Percentiles rank a stretch among this genome's conserved stretches.
These are phyloP conservation scores for Diarsia mendica DNA, from an alignment of 2,888 invertebrate species.

Conservation along the genomic window DNA sequence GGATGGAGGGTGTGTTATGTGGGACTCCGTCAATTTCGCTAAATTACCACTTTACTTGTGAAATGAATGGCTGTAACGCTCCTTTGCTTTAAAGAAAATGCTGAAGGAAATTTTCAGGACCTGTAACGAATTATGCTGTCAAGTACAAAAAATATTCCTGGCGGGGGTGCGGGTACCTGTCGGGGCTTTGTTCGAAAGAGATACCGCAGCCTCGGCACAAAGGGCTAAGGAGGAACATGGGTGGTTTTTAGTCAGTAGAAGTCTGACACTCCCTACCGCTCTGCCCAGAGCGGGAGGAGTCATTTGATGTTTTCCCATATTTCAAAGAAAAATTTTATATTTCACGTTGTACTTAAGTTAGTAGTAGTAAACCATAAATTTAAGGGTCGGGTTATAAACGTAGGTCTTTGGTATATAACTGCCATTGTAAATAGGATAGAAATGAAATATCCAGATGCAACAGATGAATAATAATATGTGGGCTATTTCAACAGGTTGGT, in stretches of 20 bases:
- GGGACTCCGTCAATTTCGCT: conserved; percentile 59
- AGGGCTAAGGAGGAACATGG: too few species aligned
- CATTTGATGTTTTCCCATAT: too few species aligned
- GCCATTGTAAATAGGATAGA: background rate
- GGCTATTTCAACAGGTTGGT: background rate
- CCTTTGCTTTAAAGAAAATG: conserved; percentile 25
- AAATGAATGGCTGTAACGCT: conserved; percentile 50
- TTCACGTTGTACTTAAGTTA: too few species aligned
- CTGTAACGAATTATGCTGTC: conserved; percentile 3
- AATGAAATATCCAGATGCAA: background rate
- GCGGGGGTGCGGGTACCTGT: too few species aligned
- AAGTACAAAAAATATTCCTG: too few species aligned
- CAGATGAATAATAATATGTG: background rate
- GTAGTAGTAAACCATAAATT: background rate
- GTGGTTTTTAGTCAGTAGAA: too few species aligned
- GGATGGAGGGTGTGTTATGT: conserved; percentile 61
- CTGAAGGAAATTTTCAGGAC: conserved; percentile 19
- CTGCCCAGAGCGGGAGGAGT: too few species aligned
- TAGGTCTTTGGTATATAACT: background rate
- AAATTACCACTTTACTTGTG: conserved; percentile 61
- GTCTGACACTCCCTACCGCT: too few species aligned
- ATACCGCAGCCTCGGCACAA: too few species aligned
- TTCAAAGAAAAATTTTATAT: too few species aligned
- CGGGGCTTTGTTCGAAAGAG: too few species aligned
- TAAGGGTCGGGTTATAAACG: background rate